phyloP scores from a whole-genome alignment of 2,888 invertebrate species.

The Coleophora flavipennella region DNA sequence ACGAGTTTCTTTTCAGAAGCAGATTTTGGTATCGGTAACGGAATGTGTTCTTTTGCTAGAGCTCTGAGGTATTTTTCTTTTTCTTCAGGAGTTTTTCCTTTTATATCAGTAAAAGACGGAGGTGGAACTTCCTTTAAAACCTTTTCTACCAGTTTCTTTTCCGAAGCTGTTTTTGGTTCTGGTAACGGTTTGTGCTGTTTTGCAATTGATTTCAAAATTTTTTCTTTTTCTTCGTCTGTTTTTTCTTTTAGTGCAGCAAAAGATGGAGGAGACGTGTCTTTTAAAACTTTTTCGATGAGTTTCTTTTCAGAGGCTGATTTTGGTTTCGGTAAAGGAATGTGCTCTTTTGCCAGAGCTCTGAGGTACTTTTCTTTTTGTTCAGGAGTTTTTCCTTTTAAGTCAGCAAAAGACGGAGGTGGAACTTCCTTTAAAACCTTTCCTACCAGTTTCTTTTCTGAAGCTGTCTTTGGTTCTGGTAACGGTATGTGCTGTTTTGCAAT shows the following conservation, averaged over 20 bases:
- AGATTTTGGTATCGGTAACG: constrained; percentile 21
- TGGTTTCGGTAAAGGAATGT: constrained; percentile 21
- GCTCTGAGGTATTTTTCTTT: constrained; percentile 26
- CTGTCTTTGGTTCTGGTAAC: constrained; percentile 22
- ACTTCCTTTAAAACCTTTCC: constrained; percentile 17
- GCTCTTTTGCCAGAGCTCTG: not conserved
- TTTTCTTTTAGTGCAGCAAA: constrained; percentile 26
- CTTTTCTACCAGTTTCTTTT: constrained; percentile 21
- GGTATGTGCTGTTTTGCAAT: constrained; percentile 14
- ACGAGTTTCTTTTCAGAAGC: constrained; percentile 23
- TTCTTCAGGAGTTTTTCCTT: constrained; percentile 22
- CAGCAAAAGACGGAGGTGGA: constrained; percentile 16
- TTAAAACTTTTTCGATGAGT: constrained; percentile 16
- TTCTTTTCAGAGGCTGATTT: constrained; percentile 33
- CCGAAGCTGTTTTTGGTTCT: constrained; percentile 23
- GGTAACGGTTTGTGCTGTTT: constrained; percentile 22
- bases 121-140: constrained; percentile 13
- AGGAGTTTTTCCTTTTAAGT: constrained; percentile 12
- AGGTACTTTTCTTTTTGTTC: constrained; percentile 15
- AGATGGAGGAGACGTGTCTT: constrained; percentile 19
- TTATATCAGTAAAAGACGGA: constrained; percentile 17
- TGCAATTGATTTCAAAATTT: constrained; percentile 18
- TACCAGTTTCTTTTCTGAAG: constrained; percentile 24
- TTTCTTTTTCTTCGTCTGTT: constrained; percentile 20
- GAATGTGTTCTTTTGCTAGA: constrained; percentile 19